A percentile compares a stretch with the other conserved stretches of the same genome.
Evolutionary conservation across 2,113 vertebrate species (phyloP).

Genomic region (Fukomys damarensis): DNA sequence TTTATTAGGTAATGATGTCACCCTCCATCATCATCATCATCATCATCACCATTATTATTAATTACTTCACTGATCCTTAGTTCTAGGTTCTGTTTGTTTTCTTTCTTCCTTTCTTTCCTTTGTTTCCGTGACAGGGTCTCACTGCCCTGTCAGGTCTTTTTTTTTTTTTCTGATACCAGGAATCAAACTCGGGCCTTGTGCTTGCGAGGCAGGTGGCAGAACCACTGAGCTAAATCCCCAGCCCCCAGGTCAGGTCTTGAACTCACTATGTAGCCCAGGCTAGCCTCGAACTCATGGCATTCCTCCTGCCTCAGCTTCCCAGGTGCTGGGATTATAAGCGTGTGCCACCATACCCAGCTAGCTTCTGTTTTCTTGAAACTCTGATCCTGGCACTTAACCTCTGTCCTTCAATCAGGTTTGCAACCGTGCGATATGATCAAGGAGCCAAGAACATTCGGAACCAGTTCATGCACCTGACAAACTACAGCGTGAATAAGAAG

Average conservation of each 20-base stretch:
- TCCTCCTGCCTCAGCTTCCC: too few relatives aligned
- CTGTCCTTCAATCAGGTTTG: constrained; percentile 90
- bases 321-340: too few relatives aligned
- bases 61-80: background rate
- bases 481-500: constrained; percentile 99
- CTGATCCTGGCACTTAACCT: constrained; percentile 52
- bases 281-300: too few relatives aligned
- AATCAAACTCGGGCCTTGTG: too few relatives aligned
- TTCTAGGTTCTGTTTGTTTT: background rate
- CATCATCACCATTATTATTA: background rate
- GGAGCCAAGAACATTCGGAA: constrained; percentile 95
- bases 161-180: too few relatives aligned
- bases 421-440: constrained; percentile 96
- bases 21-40: background rate
- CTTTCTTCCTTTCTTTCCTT: background rate
- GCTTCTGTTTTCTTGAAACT: background rate
- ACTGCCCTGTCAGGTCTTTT: background rate
- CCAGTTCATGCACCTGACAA: constrained; percentile 99
- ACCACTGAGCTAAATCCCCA: too few relatives aligned
- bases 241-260: too few relatives aligned
- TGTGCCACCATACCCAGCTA: background rate
- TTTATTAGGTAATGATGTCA: background rate
- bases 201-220: too few relatives aligned
- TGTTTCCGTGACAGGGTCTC: background rate
- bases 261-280: background rate